Evolutionary conservation across 2,888 invertebrate genomes (phyloP), one percentile per base, ranked within the genome.

Genomic region (Campopleginae sp.): DNA sequence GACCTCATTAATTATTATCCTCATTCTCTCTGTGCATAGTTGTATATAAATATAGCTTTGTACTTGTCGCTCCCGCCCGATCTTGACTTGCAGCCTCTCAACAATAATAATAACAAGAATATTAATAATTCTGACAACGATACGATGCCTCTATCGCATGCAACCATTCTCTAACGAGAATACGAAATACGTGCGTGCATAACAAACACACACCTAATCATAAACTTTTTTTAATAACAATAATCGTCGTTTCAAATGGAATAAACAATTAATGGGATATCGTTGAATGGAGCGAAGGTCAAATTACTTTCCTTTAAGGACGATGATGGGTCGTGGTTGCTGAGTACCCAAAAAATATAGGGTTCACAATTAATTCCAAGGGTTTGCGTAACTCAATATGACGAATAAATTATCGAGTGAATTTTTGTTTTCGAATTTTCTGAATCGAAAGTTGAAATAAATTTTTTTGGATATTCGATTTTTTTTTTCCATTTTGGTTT

Each of bases 1-100:
- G 77, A 85, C 80, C 84, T 83, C 81, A 81, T 81, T 87, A 79
- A 83, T 82, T 85, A 86, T 85, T 80, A 85, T 77, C 71, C 79
- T 70, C 80, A 31, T 33, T 81, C 31, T 72, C 58, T 54, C 42
- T 66, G 46, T 42, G 14, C 44, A 33, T 46, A 8, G n/a, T n/a
- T 48, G 19, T 27, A 27, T 31, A 70, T 51, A 14, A 51, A 54
- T 46, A 66, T 46, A 38, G 19, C 14, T 84, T 19, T 33, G 4
- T 7, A 51, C 31, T 54, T 44, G n/a, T 70, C 44, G 71, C 46
- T 70, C 51, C 65, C 38, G 80, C 80, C 46, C 85, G 76, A 77
- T 82, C 80, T 77, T 82, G 72, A 80, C 85, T 80, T 31, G 19
- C 33, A 58, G 48, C 63, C 51, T 77, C 74, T 75, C 27, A 7